These are phyloP conservation scores for Exephanes ischioxanthus DNA, from an alignment of 2,888 invertebrate genomes.

Conservation along the genomic window DNA sequence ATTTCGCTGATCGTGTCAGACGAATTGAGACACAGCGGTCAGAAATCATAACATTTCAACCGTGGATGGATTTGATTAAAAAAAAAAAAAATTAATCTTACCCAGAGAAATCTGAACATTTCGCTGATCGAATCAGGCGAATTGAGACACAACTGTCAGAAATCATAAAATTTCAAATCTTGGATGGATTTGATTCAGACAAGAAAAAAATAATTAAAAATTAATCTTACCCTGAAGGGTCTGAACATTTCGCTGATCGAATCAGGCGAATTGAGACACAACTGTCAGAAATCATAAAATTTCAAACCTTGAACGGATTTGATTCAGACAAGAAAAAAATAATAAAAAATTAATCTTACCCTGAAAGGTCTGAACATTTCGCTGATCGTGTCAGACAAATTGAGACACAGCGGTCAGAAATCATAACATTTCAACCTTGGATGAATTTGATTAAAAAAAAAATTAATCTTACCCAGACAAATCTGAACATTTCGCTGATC, in stretches of 20 bases:
- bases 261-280: conserved; percentile 91
- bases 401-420: conserved; percentile 94
- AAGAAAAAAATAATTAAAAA: no score
- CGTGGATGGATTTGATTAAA: no score
- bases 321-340: neutral
- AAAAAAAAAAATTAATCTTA: neutral
- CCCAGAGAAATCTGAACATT: conserved; percentile 96
- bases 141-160: conserved; percentile 95
- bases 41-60: no score
- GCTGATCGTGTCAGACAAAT: conserved; percentile 85
- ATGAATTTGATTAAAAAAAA: no score
- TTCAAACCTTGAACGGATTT: neutral
- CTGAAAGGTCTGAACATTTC: conserved; percentile 98
- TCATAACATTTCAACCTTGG: no score
- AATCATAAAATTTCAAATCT: no score
- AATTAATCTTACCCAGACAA: conserved; percentile 86
- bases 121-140: conserved; percentile 86
- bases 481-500: conserved; percentile 95
- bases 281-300: conserved; percentile 60
- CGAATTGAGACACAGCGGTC: conserved; percentile 95
- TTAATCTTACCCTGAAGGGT: conserved; percentile 88
- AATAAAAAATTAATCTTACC: neutral
- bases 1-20: conserved; percentile 89
- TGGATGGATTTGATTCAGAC: no score
- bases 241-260: conserved; percentile 94